Conservation (phyloP, 1,140 invertebrate species). For the Trachymyrmex cornetzi region DNA sequence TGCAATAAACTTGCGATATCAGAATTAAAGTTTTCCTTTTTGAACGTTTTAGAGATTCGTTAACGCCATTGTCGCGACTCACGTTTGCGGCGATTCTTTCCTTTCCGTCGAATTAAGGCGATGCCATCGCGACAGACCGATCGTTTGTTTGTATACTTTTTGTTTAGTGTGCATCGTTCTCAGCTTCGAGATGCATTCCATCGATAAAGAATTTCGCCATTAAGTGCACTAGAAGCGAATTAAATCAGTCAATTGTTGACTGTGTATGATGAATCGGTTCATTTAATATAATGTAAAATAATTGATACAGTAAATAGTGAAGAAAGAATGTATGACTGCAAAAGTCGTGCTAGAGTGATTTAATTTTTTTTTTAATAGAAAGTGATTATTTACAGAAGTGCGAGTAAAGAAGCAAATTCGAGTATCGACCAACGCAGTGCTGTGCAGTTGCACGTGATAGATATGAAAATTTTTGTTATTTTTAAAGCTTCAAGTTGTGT, state of each 20-base stretch:
- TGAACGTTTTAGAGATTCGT: neutral
- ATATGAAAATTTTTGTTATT: constrained; percentile 21
- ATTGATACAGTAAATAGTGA: constrained; percentile 2
- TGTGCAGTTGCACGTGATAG: constrained; percentile 20
- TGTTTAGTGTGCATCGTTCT: constrained; percentile 40
- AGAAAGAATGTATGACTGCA: constrained; percentile 6
- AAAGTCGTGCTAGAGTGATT: constrained; percentile 15
- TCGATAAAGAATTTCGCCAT: constrained; percentile 5
- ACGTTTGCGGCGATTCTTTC: constrained; percentile 35
- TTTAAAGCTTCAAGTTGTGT: constrained; percentile 39
- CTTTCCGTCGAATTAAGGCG: constrained; percentile 61
- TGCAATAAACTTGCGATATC: constrained; percentile 6
- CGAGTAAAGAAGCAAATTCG: constrained; percentile 12
- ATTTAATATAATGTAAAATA: neutral
- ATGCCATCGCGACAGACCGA: constrained; percentile 28
- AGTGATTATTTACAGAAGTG: constrained; percentile 35
- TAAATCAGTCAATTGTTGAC: constrained; percentile 17
- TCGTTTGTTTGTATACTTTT: constrained; percentile 60
- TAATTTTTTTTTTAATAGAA: constrained; percentile 3
- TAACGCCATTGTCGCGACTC: constrained; percentile 58
- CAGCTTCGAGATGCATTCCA: constrained; percentile 14
- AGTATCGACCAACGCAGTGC: constrained; percentile 14
- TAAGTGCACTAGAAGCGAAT: constrained; percentile 34
- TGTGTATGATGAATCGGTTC: neutral
- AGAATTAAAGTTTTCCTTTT: neutral